Evolutionary conservation across 2,113 vertebrate species (phyloP), one percentile per base, ranked within the genome.

Genomic region (Pardalotus punctatus): DNA sequence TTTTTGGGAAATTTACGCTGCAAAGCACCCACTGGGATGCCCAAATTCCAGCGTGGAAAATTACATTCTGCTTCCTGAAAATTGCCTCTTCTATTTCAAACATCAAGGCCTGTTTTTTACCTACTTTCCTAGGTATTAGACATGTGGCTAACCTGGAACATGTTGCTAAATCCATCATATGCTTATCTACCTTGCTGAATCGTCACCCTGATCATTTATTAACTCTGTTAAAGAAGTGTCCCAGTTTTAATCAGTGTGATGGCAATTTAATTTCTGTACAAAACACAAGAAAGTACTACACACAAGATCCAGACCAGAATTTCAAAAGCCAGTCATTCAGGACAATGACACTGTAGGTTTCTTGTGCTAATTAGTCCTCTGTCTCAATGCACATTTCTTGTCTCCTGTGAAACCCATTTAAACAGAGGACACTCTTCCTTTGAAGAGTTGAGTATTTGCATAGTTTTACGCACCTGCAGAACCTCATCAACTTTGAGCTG

Each of bases 131-230:
- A 81, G 76, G 77, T 90, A 93, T 77, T 81, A 83, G 47, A 35
- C 50, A 33, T 47, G 29, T 86, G 67, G 24, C 45, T 81, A 58
- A 92, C 67, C 43, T 90, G 60, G 38, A 80, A 22, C 7, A 0
- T 50, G n/a, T 36, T 74, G 47, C 50, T 88, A 76, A 89, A 96
- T 96, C 87, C 70, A 79, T 91, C 89, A 93, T 40, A 28, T 51
- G 77, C 77, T 85, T 94, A 92, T 94, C 92, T 95, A 35, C 71
- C 29, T 82, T 83, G 71, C 45, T 88, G 81, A 76, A 69, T 62
- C 93, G 61, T 79, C 83, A 89, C 40, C 20, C 25, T 53, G 19
- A 81, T 72, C 16, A 69, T 93, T 95, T 81, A 78, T 84, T 87
- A 81, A 31, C 16, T 60, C 57, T 45, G 11, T 91, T 91, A 87